Evolutionary conservation across 2,888 invertebrate species (phyloP).

Genomic region (Cosmopolites sordidus): DNA sequence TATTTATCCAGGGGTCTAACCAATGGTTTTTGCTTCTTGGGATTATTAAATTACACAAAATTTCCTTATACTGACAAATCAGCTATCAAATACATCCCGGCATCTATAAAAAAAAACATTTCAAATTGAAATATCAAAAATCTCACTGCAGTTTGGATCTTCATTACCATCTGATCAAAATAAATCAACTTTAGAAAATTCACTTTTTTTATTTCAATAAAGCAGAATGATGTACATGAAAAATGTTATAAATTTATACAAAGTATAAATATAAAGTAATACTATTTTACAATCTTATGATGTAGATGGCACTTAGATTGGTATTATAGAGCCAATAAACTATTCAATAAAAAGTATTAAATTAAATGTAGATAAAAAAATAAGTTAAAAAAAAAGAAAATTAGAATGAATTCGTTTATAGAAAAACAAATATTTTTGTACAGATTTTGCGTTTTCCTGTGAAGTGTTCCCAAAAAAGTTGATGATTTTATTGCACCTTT

Average conservation of each 20-base stretch:
- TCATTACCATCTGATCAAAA: no score
- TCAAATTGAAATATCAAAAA: no score
- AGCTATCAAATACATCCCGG: no score
- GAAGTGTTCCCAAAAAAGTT: slow-evolving; percentile 19
- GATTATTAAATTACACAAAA: no score
- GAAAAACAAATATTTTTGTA: not conserved
- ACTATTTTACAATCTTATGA: slow-evolving; percentile 32
- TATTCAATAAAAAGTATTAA: slow-evolving; percentile 15
- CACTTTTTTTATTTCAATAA: slow-evolving; percentile 31
- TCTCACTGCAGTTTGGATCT: no score
- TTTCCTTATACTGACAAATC: no score
- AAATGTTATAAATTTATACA: slow-evolving; percentile 34
- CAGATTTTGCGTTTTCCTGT: not conserved
- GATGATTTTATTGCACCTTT: slow-evolving; percentile 33
- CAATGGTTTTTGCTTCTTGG: no score
- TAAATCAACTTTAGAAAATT: slow-evolving; percentile 3
- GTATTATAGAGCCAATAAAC: slow-evolving; percentile 36
- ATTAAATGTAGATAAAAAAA: slow-evolving; percentile 23
- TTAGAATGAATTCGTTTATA: slow-evolving; percentile 11
- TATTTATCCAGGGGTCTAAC: no score
- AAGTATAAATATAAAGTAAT: slow-evolving; percentile 35
- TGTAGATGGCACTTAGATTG: slow-evolving; percentile 41
- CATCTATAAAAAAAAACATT: no score
- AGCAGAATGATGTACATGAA: slow-evolving; percentile 35
- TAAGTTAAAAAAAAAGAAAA: slow-evolving; percentile 16